These are phyloP conservation scores for Phrynosoma blainvillii DNA, from an alignment of 2,113 vertebrate genomes.

Conservation along the genomic window DNA sequence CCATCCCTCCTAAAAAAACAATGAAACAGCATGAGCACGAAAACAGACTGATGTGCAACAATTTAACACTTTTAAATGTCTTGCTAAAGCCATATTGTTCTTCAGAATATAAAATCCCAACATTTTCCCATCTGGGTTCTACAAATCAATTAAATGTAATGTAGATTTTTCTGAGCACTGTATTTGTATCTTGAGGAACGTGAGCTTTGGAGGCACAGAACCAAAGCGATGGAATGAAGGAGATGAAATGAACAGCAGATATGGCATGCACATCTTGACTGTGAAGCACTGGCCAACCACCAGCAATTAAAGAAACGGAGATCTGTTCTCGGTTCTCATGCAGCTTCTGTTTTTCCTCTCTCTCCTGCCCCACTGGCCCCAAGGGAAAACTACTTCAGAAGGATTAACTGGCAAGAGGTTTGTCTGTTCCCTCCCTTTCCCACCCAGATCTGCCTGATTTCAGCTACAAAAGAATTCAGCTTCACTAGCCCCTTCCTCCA, in stretches of 20 bases:
- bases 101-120: background rate
- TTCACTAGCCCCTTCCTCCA: background rate
- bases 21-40: background rate
- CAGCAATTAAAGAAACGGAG: no score
- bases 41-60: background rate
- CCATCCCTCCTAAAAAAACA: no score
- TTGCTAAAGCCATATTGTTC: background rate
- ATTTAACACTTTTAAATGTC: background rate
- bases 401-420: background rate
- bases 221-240: background rate
- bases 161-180: no score
- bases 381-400: background rate
- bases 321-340: background rate
- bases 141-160: no score
- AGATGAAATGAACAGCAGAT: slow-evolving; percentile 32
- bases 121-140: background rate
- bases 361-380: background rate
- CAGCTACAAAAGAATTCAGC: background rate
- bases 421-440: background rate
- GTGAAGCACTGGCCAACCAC: accelerated
- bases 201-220: background rate
- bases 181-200: background rate
- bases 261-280: background rate
- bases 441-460: background rate
- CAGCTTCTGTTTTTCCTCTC: slow-evolving; percentile 4